Evolutionary conservation across 2,888 invertebrate genomes (phyloP), one percentile per base, ranked within the genome.

Genomic region (Erebia palarica): DNA sequence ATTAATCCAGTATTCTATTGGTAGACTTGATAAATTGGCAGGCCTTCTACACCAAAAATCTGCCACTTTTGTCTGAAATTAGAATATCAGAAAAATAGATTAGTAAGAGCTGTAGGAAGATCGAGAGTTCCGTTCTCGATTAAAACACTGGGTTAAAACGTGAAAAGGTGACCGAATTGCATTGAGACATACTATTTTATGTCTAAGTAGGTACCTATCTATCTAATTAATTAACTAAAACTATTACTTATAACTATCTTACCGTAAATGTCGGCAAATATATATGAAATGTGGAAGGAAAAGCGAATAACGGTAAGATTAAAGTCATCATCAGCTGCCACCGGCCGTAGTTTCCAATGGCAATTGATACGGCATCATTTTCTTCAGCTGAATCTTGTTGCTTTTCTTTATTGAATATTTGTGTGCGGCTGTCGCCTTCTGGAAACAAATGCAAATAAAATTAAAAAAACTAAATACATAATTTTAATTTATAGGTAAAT

Each of bases 231-330:
- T 36, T 36, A 36, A 36, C 0, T 59, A 59, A 7, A 36, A 36
- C 0, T 59, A 59, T 14, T 21, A 55, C 18, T 1, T 55, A 10
- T 11, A 10, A 36, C 44, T 44, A 13, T 65, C 92, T 92, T 78
- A 94, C 94, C 84, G 95, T 96, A 86, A 96, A 97, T 0, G 96
- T 96, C 51, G 96, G 95, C 66, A 96, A 94, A 85, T 96, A 96
- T 81, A 96, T 96, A 87, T 96, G 96, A 92, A 96, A 96, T 57
- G 96, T 96, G 87, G 96, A 96, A 1, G 96, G 96, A 79, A 97
- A 94, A 81, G 96, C 96, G 90, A 96, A 95, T 63, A 96, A 90
- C 1, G 96, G 96, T 75, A 96, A 87, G 58, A 96, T 89, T 81
- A 96, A 95, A 3, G 96, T 96, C 89, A 96, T 94, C 74, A 95